phyloP scores from a whole-genome alignment of 2,113 vertebrate genomes.

The Diphyllodes magnificus region DNA sequence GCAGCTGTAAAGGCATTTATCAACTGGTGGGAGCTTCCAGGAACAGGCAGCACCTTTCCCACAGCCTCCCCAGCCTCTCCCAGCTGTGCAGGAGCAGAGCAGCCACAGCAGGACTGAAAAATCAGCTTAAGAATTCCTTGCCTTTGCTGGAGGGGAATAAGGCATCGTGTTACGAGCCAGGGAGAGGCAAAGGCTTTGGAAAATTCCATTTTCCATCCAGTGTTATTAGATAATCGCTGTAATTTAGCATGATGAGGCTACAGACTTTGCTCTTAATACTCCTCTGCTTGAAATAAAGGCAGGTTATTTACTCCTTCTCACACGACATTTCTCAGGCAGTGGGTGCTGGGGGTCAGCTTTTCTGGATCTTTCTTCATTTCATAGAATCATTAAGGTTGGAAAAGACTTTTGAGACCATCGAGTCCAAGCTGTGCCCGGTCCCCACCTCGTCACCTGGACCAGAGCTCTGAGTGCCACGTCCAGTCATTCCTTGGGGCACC shows the following conservation, averaged over 20 bases:
- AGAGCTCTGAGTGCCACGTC: background rate
- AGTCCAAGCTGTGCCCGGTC: background rate
- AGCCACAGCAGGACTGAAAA: background rate
- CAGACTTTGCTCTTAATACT: background rate
- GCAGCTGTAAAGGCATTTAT: background rate
- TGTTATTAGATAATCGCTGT: background rate
- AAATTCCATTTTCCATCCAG: background rate
- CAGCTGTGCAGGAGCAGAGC: background rate
- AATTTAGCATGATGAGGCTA: background rate
- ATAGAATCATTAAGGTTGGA: background rate
- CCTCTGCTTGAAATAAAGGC: background rate
- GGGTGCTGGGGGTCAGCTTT: background rate
- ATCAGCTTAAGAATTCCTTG: background rate
- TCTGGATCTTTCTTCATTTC: background rate
- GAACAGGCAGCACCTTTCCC: background rate
- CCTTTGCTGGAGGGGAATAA: background rate
- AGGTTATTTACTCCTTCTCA: background rate
- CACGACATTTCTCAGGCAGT: background rate
- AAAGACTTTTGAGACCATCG: background rate
- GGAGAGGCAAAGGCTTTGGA: background rate
- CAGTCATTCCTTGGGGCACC: background rate
- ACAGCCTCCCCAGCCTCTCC: background rate
- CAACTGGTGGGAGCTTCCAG: background rate
- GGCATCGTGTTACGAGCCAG: rapidly evolving
- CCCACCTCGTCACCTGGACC: background rate